A percentile compares a stretch with the other conserved stretches of the same genome.
These are phyloP conservation scores for Oligia latruncula DNA, from an alignment of 2,888 invertebrate genomes.

Conservation along the genomic window DNA sequence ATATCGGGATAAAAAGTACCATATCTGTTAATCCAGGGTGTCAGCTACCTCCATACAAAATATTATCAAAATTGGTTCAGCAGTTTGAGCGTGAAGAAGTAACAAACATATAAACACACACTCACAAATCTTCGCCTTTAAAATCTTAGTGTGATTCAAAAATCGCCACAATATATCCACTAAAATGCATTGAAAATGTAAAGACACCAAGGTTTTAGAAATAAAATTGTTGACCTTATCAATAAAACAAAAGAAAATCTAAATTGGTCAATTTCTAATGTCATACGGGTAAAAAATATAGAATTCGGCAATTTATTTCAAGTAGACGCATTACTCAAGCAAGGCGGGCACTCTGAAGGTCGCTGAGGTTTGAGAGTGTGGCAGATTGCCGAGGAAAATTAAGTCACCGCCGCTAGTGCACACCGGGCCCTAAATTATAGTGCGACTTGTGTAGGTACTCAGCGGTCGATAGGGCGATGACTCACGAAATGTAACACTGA, in stretches of 20 bases:
- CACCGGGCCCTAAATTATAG: constrained; percentile 34
- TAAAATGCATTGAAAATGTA: constrained; percentile 13
- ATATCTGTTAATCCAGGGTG: too few relatives aligned
- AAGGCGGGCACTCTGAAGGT: constrained; percentile 60
- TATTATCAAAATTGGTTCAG: too few relatives aligned
- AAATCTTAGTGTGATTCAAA: neutral
- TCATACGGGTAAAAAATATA: constrained; percentile 46
- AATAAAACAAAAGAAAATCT: constrained; percentile 50
- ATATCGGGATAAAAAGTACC: too few relatives aligned
- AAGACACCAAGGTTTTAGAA: constrained; percentile 36
- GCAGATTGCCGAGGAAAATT: constrained; percentile 64
- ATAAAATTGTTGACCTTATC: constrained; percentile 31
- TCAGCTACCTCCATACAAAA: too few relatives aligned
- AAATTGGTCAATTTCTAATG: constrained; percentile 42
- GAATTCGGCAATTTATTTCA: constrained; percentile 60
- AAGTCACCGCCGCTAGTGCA: constrained; percentile 48
- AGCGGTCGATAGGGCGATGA: neutral
- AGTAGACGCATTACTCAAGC: constrained; percentile 55
- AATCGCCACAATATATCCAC: neutral
- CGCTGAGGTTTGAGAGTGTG: constrained; percentile 66
- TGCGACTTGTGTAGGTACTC: constrained; percentile 16
- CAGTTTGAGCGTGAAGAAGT: too few relatives aligned
- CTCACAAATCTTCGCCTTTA: too few relatives aligned
- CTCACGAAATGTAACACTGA: neutral
- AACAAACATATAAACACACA: too few relatives aligned